phyloP scores from a whole-genome alignment of 2,888 invertebrate genomes.

The Abrostola tripartita region DNA sequence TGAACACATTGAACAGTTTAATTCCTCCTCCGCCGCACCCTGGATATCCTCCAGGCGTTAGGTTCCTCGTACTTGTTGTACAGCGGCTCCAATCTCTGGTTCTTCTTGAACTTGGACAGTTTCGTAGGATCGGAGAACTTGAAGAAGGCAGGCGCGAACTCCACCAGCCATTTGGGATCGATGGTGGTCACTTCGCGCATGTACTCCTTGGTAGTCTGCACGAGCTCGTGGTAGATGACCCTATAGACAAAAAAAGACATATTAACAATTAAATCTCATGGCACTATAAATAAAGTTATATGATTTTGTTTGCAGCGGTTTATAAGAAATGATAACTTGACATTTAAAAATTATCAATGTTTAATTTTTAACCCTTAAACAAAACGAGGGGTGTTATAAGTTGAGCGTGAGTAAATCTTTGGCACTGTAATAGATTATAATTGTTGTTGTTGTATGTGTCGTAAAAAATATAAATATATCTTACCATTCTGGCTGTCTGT shows the following conservation, averaged over 20 bases:
- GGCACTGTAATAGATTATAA: too few species aligned
- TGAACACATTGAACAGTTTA: constrained; percentile 73
- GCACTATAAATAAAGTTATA: too few species aligned
- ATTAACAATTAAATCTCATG: constrained; percentile 2
- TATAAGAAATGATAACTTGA: too few species aligned
- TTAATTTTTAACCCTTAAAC: too few species aligned
- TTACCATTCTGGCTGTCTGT: constrained; percentile 99
- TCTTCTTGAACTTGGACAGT: constrained; percentile 99
- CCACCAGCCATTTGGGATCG: constrained; percentile 99
- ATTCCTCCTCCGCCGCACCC: constrained; percentile 95
- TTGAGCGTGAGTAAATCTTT: too few species aligned
- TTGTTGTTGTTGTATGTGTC: too few species aligned
- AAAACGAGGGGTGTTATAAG: too few species aligned
- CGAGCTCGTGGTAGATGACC: constrained; percentile 99
- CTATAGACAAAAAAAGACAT: constrained; percentile 75
- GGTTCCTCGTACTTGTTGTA: constrained; percentile 99
- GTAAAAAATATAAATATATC: constrained; percentile 46
- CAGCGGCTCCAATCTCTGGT: constrained; percentile 98
- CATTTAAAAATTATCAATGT: too few species aligned
- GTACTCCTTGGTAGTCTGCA: constrained; percentile 99
- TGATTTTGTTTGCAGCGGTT: too few species aligned
- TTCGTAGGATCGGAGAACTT: constrained; percentile 99
- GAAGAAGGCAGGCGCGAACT: constrained; percentile 99
- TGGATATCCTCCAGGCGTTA: constrained; percentile 99
- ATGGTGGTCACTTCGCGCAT: constrained; percentile 99